Evolutionary conservation across 2,113 vertebrate species (phyloP).

Genomic region (Oreocharis arfaki): DNA sequence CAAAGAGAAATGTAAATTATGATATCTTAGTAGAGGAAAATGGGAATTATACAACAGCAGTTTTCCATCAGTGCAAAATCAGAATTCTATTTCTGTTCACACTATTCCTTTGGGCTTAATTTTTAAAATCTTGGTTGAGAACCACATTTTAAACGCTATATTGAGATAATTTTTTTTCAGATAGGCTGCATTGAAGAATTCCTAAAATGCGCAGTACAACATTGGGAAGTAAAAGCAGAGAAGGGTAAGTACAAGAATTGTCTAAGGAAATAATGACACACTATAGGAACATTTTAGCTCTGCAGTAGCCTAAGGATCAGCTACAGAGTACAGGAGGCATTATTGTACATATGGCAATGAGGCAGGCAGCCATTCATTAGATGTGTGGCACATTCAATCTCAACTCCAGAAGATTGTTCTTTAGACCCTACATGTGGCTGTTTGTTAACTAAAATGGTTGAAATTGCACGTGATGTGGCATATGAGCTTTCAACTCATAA

Average conservation of each 20-base stretch:
- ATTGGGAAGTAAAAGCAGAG: neutral
- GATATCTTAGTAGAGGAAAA: neutral
- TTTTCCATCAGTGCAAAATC: neutral
- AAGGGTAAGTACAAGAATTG: neutral
- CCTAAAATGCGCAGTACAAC: neutral
- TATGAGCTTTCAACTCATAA: neutral
- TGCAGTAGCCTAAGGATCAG: neutral
- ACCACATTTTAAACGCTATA: neutral
- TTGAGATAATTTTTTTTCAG: neutral
- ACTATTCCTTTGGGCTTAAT: conserved; percentile 2
- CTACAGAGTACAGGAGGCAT: neutral
- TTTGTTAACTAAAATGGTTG: neutral
- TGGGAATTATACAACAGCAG: neutral
- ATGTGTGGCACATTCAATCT: neutral
- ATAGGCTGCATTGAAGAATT: neutral
- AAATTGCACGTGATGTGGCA: neutral
- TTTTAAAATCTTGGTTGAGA: conserved; percentile 19
- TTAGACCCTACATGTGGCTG: neutral
- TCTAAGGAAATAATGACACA: neutral
- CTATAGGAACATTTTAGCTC: neutral
- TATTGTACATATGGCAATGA: neutral
- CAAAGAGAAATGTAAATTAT: neutral
- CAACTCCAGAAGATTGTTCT: neutral
- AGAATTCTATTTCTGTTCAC: neutral
- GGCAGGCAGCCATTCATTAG: neutral